phyloP scores from a whole-genome alignment of 2,888 invertebrate genomes.

The Drosophila atripex region DNA sequence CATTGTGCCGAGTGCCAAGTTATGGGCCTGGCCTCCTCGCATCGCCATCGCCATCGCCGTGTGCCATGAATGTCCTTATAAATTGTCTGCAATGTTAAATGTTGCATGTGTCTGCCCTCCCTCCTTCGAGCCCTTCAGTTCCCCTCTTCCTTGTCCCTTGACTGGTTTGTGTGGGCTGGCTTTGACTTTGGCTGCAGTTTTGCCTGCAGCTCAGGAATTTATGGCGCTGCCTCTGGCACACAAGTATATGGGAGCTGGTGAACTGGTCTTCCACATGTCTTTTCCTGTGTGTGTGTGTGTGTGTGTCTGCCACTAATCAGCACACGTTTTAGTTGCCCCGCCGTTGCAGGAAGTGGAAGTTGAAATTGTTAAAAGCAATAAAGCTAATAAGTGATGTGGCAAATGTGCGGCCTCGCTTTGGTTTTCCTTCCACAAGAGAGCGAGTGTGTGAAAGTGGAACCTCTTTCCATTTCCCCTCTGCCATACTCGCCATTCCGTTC shows the following conservation, averaged over 20 bases:
- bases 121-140: neutral
- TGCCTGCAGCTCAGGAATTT: conserved; percentile 72
- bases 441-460: conserved; percentile 17
- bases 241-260: conserved; percentile 19
- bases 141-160: neutral
- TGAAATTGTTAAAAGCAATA: conserved; percentile 78
- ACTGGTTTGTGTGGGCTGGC: conserved; percentile 24
- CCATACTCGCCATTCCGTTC: conserved; percentile 26
- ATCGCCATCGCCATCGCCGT: conserved; percentile 56
- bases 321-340: conserved; percentile 74
- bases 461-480: conserved; percentile 22
- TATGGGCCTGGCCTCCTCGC: conserved; percentile 46
- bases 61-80: conserved; percentile 79
- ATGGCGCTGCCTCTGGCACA: conserved; percentile 60
- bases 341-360: conserved; percentile 74
- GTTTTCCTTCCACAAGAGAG: conserved; percentile 9
- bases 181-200: conserved; percentile 44
- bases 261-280: conserved; percentile 2
- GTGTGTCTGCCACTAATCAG: conserved; percentile 70
- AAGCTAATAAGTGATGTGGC: conserved; percentile 79
- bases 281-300: conserved; percentile 24
- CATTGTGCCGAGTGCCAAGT: conserved; percentile 75
- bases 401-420: conserved; percentile 66
- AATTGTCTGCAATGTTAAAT: conserved; percentile 80
- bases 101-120: conserved; percentile 67